Base-by-base conservation (phyloP, 1,140 invertebrate species). In the Rhynchophorus ferrugineus region DNA sequence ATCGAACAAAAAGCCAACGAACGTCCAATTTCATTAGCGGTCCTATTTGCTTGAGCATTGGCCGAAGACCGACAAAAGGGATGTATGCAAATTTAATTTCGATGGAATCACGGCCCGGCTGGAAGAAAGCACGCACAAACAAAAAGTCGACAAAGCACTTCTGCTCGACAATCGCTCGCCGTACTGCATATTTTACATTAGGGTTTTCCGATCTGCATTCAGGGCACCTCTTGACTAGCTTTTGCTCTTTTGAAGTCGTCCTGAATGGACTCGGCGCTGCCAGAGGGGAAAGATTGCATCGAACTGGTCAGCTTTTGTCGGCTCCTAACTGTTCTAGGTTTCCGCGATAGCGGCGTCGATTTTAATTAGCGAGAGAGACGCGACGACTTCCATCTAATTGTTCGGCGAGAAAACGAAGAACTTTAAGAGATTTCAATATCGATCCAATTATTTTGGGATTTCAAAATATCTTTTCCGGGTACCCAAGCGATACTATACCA, bases 31-130 rank as follows among this genome's bases (percentile, higher is more conserved):
- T 29, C 24, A 29, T 29, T 29, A 29, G 24, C 24, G 24, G 11
- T 13, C 11, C 11, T 13, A n/a, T 38, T 17, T 38, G 36, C 6
- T n/a, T 6, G 16, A n/a, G 36, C 11, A 38, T 3, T 7, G 11
- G 11, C 36, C 36, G 16, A 29, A 29, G 5, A 29, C 24, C 24
- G 24, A 29, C 24, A 29, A 17, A 38, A 38, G n/a, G 17, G 36
- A 38, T 38, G 17, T 17, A 38, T 38, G 36, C 36, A 38, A 38
- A 38, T 38, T 38, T 38, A 38, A 38, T 38, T 38, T 17, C 36
- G 36, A 17, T 17, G 6, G 36, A 13, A 38, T 38, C 36, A 38
- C n/a, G 17, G 17, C 36, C 36, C 5, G 17, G 17, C 5, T 38
- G 36, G 36, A 38, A 38, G 17, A 17, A 38, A 38, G 17, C n/a